Conservation (phyloP, 2,797 vertebrate genomes). For the Poeciliopsis paucimaculata region DNA sequence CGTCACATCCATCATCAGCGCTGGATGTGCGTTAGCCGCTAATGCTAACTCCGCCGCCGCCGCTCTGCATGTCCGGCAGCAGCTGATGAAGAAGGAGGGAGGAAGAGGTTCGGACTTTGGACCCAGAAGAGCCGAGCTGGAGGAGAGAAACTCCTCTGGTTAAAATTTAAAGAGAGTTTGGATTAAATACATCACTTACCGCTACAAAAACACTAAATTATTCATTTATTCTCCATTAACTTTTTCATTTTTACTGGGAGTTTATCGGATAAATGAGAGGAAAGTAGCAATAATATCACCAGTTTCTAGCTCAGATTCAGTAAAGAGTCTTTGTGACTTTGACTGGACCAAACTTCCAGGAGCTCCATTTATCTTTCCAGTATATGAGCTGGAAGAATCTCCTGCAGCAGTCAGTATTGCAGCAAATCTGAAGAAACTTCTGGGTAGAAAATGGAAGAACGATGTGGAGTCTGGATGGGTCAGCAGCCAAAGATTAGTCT, state of each 20-base stretch:
- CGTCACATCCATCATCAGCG: constrained; percentile 63
- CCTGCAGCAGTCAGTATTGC: background rate
- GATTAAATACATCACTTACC: constrained; percentile 18
- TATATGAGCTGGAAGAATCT: background rate
- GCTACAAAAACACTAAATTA: constrained; percentile 34
- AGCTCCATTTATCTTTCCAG: background rate
- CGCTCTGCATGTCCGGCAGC: constrained; percentile 47
- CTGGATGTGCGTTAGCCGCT: constrained; percentile 61
- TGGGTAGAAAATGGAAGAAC: too few relatives aligned
- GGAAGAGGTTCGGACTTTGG: constrained; percentile 67
- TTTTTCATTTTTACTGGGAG: background rate
- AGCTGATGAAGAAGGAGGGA: constrained; percentile 71
- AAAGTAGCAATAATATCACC: background rate
- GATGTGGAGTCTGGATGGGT: too few relatives aligned
- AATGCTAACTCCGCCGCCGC: constrained; percentile 49
- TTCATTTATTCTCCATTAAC: background rate
- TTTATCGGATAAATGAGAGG: background rate
- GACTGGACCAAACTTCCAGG: background rate
- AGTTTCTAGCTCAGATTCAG: background rate
- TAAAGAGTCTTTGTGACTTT: background rate
- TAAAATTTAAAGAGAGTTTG: constrained; percentile 9
- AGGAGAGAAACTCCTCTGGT: background rate
- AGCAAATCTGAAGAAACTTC: too few relatives aligned
- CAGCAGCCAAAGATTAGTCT: too few relatives aligned
- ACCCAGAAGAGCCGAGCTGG: constrained; percentile 42